Percentiles rank a stretch among this genome's conserved stretches.
Conservation (phyloP, 2,888 invertebrate species). For the Laspeyria flexula region DNA sequence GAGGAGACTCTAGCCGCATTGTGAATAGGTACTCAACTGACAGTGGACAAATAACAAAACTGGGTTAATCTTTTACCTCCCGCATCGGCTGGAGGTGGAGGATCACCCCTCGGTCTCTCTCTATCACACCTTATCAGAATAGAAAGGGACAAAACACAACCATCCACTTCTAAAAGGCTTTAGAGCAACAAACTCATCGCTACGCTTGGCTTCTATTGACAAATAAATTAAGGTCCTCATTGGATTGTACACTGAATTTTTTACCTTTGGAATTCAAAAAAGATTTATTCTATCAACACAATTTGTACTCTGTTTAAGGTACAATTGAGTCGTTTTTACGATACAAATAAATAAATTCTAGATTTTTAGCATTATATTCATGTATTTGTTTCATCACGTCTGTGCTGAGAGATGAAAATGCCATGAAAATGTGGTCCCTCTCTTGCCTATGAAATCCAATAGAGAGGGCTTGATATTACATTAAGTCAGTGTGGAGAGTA, state of each 20-base stretch:
- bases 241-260: slow-evolving; percentile 59
- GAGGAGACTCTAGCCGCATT: slow-evolving; percentile 80
- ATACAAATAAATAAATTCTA: slow-evolving; percentile 58
- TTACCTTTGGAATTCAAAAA: slow-evolving; percentile 81
- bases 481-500: slow-evolving; percentile 74
- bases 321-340: slow-evolving; percentile 67
- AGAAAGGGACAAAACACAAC: slow-evolving; percentile 67
- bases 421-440: slow-evolving; percentile 76
- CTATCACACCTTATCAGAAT: slow-evolving; percentile 64
- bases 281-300: slow-evolving; percentile 67
- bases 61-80: slow-evolving; percentile 86
- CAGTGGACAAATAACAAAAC: slow-evolving; percentile 87
- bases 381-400: slow-evolving; percentile 83
- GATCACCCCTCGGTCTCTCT: slow-evolving; percentile 71
- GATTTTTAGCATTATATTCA: slow-evolving; percentile 83
- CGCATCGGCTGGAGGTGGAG: slow-evolving; percentile 73
- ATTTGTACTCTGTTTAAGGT: slow-evolving; percentile 65
- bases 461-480: slow-evolving; percentile 69
- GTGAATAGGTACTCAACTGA: slow-evolving; percentile 85
- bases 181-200: slow-evolving; percentile 43
- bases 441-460: slow-evolving; percentile 64
- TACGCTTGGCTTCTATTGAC: slow-evolving; percentile 49
- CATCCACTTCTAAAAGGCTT: slow-evolving; percentile 58
- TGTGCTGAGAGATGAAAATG: slow-evolving; percentile 81
- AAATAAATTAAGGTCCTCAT: slow-evolving; percentile 53